Base-by-base conservation (phyloP, 2,797 vertebrate genomes). In the Dendrocincla fuliginosa region DNA sequence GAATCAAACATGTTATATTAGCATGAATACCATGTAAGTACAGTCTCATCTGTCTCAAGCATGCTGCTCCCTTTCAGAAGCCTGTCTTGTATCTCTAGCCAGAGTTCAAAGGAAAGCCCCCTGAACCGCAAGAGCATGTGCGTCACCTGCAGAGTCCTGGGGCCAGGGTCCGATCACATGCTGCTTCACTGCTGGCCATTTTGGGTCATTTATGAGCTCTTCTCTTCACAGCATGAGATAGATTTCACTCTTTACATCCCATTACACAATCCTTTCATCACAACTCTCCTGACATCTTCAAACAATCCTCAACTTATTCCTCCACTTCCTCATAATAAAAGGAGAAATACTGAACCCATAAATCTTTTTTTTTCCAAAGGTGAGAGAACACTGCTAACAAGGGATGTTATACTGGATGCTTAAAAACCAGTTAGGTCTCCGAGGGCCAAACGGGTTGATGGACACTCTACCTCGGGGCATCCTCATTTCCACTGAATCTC, bases 261-360 rank as follows among this genome's bases (percentile, higher is more conserved):
- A 98, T 98, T 98, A 98, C 96, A 94, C 94, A 92, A 94, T 73
- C 93, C 97, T 98, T 98, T 99, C 98, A 98, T 98, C 98, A 98
- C 46, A 84, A 93, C 93, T 97, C 98, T 97, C 96, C 97, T 98
- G 98, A 98, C 98, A 98, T 98, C 98, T 98, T 98, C 96, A 97
- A 98, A 96, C 87, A 93, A 81, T 59, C 86, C 75, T 73, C 75
- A 93, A 74, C 75, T 91, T 81, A 84, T 75, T 81, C 79, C 61
- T 59, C 18, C 33, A 70, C 55, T 63, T 96, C 65, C 71, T 83
- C 42, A 59, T 78, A 96, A 89, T 73, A 90, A 87, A 91, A 80
- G 84, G 67, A 84, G 64, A 96, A 95, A 93, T 80, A 67, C 5
- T 69, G 74, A 87, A 50, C 75, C 84, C 2, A 5, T 88, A 86